Evolutionary conservation across 2,113 vertebrate species (phyloP).

Genomic region (Oryctolagus cuniculus): DNA sequence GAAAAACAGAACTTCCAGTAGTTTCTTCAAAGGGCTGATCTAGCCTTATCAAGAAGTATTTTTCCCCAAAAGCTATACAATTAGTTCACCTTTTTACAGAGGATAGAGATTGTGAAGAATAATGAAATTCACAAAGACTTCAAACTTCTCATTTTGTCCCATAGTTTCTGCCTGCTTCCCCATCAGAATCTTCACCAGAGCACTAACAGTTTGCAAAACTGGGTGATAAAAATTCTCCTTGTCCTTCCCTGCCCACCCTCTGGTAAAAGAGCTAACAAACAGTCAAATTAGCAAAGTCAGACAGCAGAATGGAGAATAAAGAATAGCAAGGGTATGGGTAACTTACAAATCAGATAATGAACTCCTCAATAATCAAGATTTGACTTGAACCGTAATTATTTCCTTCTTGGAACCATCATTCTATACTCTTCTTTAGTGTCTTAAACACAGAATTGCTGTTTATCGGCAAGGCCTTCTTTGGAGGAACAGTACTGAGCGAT

Average conservation of each 20-base stretch:
- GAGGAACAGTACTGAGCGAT: not conserved
- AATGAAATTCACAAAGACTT: slow-evolving; percentile 47
- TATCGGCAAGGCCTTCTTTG: not conserved
- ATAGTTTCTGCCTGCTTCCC: slow-evolving; percentile 53
- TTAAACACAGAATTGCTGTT: slow-evolving; percentile 50
- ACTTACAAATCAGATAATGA: slow-evolving; percentile 51
- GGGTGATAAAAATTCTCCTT: slow-evolving; percentile 25
- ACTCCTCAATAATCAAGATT: slow-evolving; percentile 54
- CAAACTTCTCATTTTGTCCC: slow-evolving; percentile 39
- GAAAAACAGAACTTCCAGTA: slow-evolving; percentile 31
- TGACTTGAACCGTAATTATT: slow-evolving; percentile 44
- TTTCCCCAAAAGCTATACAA: not conserved
- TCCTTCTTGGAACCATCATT: not conserved
- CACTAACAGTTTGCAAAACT: slow-evolving; percentile 34
- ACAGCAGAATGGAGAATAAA: slow-evolving; percentile 54
- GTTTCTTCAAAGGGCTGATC: slow-evolving; percentile 36
- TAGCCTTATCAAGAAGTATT: not conserved
- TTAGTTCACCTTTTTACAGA: slow-evolving; percentile 39
- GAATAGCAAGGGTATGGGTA: slow-evolving; percentile 15
- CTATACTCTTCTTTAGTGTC: not conserved
- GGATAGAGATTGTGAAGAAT: slow-evolving; percentile 43
- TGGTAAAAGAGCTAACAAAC: slow-evolving; percentile 53
- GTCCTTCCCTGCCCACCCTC: slow-evolving; percentile 45
- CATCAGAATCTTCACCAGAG: slow-evolving; percentile 34
- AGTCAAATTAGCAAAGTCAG: slow-evolving; percentile 55